phyloP scores from a whole-genome alignment of 1,140 invertebrate genomes.

The Steinernema khuongi region DNA sequence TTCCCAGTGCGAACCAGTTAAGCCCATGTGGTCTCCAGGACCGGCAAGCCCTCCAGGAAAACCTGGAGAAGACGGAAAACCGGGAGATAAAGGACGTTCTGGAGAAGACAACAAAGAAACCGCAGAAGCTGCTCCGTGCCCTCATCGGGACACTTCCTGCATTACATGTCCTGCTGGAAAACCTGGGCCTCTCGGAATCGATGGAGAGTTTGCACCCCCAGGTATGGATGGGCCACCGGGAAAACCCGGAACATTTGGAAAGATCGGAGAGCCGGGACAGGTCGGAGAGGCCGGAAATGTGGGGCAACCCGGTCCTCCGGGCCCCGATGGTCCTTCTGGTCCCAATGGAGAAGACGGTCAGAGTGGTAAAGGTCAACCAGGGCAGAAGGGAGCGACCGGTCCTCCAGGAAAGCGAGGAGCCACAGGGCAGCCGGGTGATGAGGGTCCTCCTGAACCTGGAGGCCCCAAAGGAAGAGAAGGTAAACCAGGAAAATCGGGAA shows the following conservation, averaged over 20 bases:
- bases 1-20: constrained; percentile 38
- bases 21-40: constrained; percentile 37
- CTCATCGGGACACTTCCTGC: constrained; percentile 12
- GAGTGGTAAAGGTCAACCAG: constrained; percentile 16
- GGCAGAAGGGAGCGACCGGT: constrained; percentile 18
- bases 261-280: constrained; percentile 19
- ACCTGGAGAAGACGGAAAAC: constrained; percentile 8
- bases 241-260: constrained; percentile 20
- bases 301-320: constrained; percentile 18
- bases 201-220: constrained; percentile 18
- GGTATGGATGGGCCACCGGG: constrained; percentile 23
- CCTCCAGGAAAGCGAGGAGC: constrained; percentile 18
- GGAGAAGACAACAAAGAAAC: constrained; percentile 36
- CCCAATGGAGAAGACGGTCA: constrained; percentile 19
- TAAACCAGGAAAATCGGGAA: constrained; percentile 18
- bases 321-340: constrained; percentile 21
- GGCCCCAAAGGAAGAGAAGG: constrained; percentile 18
- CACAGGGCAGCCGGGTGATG: constrained; percentile 19
- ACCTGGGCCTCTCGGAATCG: constrained; percentile 16
- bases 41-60: constrained; percentile 39
- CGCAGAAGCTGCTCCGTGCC: constrained; percentile 26
- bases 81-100: constrained; percentile 28
- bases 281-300: constrained; percentile 23
- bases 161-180: constrained; percentile 19
- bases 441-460: not conserved